These are phyloP conservation scores for Ageneiosus marmoratus DNA, from an alignment of 2,113 vertebrate genomes.

Conservation along the genomic window DNA sequence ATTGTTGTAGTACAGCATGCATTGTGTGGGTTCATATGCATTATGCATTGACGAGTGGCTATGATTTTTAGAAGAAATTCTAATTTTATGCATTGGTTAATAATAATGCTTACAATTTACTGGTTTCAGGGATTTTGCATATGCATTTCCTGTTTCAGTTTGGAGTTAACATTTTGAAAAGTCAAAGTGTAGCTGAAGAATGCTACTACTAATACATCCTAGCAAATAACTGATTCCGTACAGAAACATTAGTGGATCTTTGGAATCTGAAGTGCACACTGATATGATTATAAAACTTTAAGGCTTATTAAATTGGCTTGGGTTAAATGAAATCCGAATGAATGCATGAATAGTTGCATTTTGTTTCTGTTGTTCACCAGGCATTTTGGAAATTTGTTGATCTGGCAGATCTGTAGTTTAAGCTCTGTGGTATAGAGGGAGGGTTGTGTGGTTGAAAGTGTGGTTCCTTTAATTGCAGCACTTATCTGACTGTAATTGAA, in stretches of 20 bases:
- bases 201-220: background rate
- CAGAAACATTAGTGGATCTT: background rate
- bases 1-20: background rate
- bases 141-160: background rate
- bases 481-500: slow-evolving; percentile 39
- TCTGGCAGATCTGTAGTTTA: slow-evolving; percentile 24
- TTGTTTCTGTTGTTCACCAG: background rate
- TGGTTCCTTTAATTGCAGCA: slow-evolving; percentile 35
- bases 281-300: background rate
- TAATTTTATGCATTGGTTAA: background rate
- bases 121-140: background rate
- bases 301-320: background rate
- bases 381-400: background rate
- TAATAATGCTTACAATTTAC: background rate
- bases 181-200: background rate
- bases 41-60: background rate
- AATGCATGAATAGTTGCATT: background rate
- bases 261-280: background rate
- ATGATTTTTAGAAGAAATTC: background rate
- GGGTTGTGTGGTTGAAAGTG: slow-evolving; percentile 28
- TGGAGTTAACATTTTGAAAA: background rate
- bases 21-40: background rate
- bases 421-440: slow-evolving; percentile 10
- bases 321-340: background rate
- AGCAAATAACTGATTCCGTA: background rate